Conservation (phyloP, 2,113 vertebrate species). For the Hippocampus zosterae region DNA sequence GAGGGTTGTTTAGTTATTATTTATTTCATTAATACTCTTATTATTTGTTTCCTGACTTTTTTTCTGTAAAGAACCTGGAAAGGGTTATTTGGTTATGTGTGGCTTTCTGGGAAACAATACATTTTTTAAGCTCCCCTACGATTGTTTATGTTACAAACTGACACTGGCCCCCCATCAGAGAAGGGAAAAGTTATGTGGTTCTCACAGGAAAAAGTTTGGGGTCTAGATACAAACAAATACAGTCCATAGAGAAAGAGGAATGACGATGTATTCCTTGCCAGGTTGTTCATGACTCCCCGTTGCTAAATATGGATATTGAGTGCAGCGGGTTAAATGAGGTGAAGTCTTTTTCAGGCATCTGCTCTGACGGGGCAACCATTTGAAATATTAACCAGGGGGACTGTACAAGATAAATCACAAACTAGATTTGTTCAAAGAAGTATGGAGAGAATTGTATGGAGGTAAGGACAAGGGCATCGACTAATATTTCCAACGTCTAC, state of each 20-base stretch:
- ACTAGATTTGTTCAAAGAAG: conserved; percentile 23
- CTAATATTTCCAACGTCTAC: neutral
- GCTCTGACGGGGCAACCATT: conserved; percentile 42
- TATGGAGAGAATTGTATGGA: conserved; percentile 2
- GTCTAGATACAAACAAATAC: neutral
- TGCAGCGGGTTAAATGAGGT: conserved; percentile 55
- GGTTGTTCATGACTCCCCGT: conserved; percentile 19
- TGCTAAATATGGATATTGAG: conserved; percentile 59
- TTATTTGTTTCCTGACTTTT: no score
- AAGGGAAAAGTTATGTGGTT: no score
- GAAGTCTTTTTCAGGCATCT: conserved; percentile 47
- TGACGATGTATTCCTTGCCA: conserved; percentile 22
- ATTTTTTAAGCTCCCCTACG: no score
- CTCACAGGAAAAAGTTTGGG: no score
- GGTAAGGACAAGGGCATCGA: neutral
- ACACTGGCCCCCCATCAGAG: no score
- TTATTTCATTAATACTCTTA: no score
- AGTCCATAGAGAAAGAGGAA: neutral
- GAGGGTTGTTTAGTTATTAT: no score
- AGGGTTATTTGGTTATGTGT: no score
- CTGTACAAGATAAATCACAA: conserved; percentile 17
- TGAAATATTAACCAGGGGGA: conserved; percentile 68
- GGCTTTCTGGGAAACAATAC: no score
- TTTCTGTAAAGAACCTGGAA: no score
- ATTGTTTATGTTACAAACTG: no score